phyloP scores from a whole-genome alignment of 2,888 invertebrate genomes.

The Torymus aiolomorphi region DNA sequence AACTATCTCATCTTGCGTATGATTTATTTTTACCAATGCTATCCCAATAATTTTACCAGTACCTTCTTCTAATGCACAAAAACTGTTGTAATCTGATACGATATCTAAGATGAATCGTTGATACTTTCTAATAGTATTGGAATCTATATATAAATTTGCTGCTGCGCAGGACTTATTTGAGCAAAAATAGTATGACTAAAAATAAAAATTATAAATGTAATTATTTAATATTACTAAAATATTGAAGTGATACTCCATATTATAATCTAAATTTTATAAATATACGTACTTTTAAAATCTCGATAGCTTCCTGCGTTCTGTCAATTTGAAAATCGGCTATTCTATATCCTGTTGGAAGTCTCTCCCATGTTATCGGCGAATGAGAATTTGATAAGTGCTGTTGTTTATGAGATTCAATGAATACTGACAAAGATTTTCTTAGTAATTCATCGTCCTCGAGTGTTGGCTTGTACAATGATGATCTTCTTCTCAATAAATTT shows the following conservation, averaged over 20 bases:
- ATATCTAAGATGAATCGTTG: slow-evolving; percentile 50
- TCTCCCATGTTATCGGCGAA: slow-evolving; percentile 60
- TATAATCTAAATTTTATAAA: not conserved
- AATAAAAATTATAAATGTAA: not conserved
- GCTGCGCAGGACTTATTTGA: not conserved
- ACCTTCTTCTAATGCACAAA: slow-evolving; percentile 64
- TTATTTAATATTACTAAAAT: too few species aligned
- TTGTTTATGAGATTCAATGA: not conserved
- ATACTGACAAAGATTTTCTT: not conserved
- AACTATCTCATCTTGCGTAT: slow-evolving; percentile 3
- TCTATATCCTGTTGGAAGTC: slow-evolving; percentile 62
- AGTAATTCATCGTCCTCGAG: slow-evolving; percentile 2
- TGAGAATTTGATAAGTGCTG: slow-evolving; percentile 21
- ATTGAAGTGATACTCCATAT: not conserved
- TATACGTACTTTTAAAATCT: slow-evolving; percentile 61
- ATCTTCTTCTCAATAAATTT: slow-evolving; percentile 26
- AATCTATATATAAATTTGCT: slow-evolving; percentile 37
- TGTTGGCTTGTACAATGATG: slow-evolving; percentile 28
- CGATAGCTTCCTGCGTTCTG: slow-evolving; percentile 55
- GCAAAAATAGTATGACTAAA: slow-evolving; percentile 43
- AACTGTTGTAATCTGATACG: slow-evolving; percentile 56
- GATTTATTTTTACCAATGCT: slow-evolving; percentile 45
- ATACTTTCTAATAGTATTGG: slow-evolving; percentile 31
- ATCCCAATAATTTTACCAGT: slow-evolving; percentile 61
- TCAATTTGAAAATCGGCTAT: slow-evolving; percentile 60